Evolutionary conservation across 2,888 invertebrate species (phyloP), one percentile per base, ranked within the genome.

Genomic region (Rhaphigaster nebulosa): DNA sequence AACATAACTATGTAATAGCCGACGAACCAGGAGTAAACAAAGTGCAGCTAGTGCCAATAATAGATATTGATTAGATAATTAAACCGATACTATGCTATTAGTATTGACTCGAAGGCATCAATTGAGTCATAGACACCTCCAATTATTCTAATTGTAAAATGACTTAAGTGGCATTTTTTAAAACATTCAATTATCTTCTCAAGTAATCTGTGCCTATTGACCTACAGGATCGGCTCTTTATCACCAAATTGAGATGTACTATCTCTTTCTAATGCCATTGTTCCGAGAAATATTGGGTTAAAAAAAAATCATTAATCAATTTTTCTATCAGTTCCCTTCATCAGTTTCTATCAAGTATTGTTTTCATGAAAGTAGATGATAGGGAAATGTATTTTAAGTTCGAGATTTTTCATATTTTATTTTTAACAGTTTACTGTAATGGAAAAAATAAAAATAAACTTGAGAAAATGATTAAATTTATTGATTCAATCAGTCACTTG

Each of bases 241-340:
- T 34, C 70, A 38, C 23, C 70, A 1, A 76, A 70, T 20, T 70
- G 34, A 70, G 34, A 76, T 29, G 60, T 29, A n/a, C n/a, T 60
- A 12, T 6, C 12, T 76, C 70, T 38, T 34, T 38, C 18, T 76
- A 76, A 20, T 76, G 34, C n/a, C 38, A 76, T 76, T 38, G 38
- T 38, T 38, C 38, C 6, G 10, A 38, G 6, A 38, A 70, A 70
- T 29, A 34, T 8, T 20, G 34, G 20, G 0, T 29, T 20, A 20
- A 76, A 76, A 23, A 65, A 38, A 38, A 70, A 76, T 76, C 70
- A 76, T 76, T 76, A 76, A 76, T 76, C 34, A 76, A 5, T 20
- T 76, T 76, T 38, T 20, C 0, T 76, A 23, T 76, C 34, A 18
- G 0, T 6, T 76, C 70, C 8, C 70, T 38, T 38, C 10, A 4